Percentiles rank a stretch among this genome's conserved stretches.
These are phyloP conservation scores for Rhingia rostrata DNA, from an alignment of 2,888 invertebrate species.

Conservation along the genomic window DNA sequence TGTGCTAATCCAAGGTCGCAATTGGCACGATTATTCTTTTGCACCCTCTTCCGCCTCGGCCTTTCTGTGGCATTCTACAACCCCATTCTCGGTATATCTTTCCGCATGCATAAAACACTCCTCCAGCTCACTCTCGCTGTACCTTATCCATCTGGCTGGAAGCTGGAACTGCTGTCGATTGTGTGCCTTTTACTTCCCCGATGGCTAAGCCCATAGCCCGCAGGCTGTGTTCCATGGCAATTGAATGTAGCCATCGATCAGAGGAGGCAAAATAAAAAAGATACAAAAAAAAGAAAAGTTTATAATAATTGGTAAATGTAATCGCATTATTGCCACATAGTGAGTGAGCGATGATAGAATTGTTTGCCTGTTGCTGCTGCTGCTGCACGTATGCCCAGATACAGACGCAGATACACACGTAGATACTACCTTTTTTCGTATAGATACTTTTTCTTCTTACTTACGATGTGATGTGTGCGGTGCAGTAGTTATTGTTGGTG, in stretches of 20 bases:
- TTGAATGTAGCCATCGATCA: constrained; percentile 65
- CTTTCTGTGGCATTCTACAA: constrained; percentile 59
- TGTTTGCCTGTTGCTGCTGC: constrained; percentile 71
- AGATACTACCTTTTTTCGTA: constrained; percentile 11
- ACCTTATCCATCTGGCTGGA: constrained; percentile 54
- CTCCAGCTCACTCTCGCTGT: not conserved
- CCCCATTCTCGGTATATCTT: constrained; percentile 61
- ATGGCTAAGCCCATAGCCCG: constrained; percentile 66
- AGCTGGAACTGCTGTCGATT: constrained; percentile 50
- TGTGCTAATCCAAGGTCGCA: constrained; percentile 74
- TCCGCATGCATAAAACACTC: constrained; percentile 68
- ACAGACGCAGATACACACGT: constrained; percentile 36
- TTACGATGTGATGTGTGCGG: constrained; percentile 54
- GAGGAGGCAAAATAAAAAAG: constrained; percentile 11
- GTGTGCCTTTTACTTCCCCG: constrained; percentile 70
- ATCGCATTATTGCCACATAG: constrained; percentile 74
- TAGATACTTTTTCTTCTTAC: constrained; percentile 13
- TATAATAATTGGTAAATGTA: constrained; percentile 74
- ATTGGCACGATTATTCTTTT: constrained; percentile 73
- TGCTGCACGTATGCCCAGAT: constrained; percentile 8
- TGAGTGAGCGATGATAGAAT: constrained; percentile 74
- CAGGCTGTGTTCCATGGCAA: constrained; percentile 42
- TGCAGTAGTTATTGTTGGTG: constrained; percentile 56
- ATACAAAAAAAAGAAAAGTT: constrained; percentile 48
- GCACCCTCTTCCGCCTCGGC: constrained; percentile 68